Evolutionary conservation across 1,140 invertebrate genomes (phyloP).

Genomic region (Caenorhabditis inopinata): DNA sequence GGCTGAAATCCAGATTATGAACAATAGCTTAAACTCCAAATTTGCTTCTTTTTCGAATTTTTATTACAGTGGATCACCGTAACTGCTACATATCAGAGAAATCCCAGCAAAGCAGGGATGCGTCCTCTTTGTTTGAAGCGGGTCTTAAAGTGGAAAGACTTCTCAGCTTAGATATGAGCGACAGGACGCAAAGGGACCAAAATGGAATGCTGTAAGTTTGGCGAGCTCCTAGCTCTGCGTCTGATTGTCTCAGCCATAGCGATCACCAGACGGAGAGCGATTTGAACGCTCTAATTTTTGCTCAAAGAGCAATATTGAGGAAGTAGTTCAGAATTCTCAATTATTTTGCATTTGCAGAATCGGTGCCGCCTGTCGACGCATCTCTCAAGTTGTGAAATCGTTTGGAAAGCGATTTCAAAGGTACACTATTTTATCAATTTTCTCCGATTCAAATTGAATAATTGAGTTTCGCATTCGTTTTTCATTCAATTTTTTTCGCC

Average conservation of each 20-base stretch:
- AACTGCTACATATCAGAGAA: neutral
- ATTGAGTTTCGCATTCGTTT: no score
- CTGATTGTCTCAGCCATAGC: no score
- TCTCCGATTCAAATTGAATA: no score
- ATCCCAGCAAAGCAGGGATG: neutral
- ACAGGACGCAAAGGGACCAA: neutral
- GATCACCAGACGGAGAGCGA: no score
- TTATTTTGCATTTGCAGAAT: neutral
- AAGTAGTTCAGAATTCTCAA: neutral
- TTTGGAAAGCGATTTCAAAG: neutral
- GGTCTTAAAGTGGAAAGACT: neutral
- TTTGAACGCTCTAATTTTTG: no score
- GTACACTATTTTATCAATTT: no score
- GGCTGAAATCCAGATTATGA: no score
- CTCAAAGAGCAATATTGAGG: no score
- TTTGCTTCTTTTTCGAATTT: neutral
- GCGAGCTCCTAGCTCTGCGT: no score
- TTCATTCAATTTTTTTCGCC: no score
- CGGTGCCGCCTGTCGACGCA: neutral
- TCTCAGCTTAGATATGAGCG: neutral
- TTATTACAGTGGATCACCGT: neutral
- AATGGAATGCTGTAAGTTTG: neutral
- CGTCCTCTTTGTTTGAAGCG: neutral
- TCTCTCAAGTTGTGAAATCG: neutral
- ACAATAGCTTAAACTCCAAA: no score